phyloP scores from a whole-genome alignment of 2,113 vertebrate species.

The Heliornis fulica region DNA sequence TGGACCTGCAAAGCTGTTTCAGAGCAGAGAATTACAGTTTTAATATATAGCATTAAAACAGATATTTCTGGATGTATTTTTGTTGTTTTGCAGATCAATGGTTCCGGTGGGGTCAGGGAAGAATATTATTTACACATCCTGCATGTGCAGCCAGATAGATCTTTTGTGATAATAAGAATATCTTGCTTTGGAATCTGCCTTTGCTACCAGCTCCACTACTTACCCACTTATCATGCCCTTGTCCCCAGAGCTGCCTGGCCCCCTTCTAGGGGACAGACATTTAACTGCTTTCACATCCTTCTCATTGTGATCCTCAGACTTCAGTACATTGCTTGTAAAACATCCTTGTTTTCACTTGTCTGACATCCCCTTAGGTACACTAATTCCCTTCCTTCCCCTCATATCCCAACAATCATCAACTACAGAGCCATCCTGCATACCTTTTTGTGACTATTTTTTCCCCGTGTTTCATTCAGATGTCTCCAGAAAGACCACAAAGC shows the following conservation, averaged over 20 bases:
- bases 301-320: not conserved
- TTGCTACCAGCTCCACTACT: not conserved
- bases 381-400: not conserved
- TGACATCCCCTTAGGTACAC: slow-evolving; percentile 56
- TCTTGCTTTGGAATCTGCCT: not conserved
- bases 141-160: not conserved
- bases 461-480: slow-evolving; percentile 71
- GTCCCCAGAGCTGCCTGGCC: not conserved
- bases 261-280: not conserved
- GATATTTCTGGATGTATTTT: not conserved
- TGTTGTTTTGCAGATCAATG: not conserved
- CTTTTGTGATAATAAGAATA: not conserved
- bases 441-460: slow-evolving; percentile 68
- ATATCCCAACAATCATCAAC: slow-evolving; percentile 47
- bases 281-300: not conserved
- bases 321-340: slow-evolving; percentile 40
- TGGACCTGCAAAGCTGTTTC: not conserved
- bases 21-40: not conserved
- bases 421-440: slow-evolving; percentile 73
- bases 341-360: slow-evolving; percentile 82
- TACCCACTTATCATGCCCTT: not conserved
- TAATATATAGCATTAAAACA: not conserved
- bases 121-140: not conserved
- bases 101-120: not conserved
- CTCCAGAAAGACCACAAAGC: slow-evolving; percentile 73